phyloP scores from a whole-genome alignment of 2,113 vertebrate species.

The Tichodroma muraria region DNA sequence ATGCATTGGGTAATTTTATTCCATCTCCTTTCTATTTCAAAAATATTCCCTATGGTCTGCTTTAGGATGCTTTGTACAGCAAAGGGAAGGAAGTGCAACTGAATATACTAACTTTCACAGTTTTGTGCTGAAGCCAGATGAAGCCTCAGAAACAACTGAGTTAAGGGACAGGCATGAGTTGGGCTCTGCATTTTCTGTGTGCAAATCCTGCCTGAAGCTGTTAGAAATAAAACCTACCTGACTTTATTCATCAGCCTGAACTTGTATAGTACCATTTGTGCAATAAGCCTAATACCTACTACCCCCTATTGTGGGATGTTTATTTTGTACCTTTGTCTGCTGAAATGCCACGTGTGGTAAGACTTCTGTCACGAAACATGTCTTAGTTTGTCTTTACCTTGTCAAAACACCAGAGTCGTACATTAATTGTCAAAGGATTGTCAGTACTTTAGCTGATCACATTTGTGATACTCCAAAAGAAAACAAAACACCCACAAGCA shows the following conservation, averaged over 20 bases:
- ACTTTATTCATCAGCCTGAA: background rate
- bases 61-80: background rate
- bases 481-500: constrained; percentile 48
- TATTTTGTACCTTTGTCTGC: constrained; percentile 14
- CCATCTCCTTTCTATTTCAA: background rate
- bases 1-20: background rate
- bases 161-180: background rate
- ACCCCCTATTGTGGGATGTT: background rate
- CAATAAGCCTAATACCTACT: background rate
- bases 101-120: background rate
- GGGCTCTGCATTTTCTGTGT: background rate
- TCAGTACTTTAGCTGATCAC: constrained; percentile 48
- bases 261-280: background rate
- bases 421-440: background rate
- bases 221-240: background rate
- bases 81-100: background rate
- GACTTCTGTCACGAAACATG: constrained; percentile 60
- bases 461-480: constrained; percentile 54
- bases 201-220: background rate
- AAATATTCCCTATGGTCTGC: background rate
- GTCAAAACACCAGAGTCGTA: constrained; percentile 21
- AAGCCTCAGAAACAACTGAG: background rate
- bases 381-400: constrained; percentile 56
- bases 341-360: constrained; percentile 46
- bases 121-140: background rate